Evolutionary conservation across 2,797 vertebrate genomes (phyloP).

Genomic region (Poeciliopsis turneri): DNA sequence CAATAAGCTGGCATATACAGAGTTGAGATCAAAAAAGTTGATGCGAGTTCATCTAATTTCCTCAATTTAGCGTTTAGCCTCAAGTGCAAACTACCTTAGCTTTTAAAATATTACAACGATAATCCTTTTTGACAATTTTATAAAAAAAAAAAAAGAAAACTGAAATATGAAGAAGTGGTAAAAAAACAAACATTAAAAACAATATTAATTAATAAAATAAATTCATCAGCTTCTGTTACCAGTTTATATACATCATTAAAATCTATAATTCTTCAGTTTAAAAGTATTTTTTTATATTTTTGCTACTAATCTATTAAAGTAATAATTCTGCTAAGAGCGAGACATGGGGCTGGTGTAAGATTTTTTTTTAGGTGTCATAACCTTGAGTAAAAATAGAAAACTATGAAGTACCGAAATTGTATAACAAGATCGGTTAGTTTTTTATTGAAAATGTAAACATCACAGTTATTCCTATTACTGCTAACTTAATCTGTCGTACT

Average conservation of each 20-base stretch:
- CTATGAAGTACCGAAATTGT: background rate
- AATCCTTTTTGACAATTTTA: background rate
- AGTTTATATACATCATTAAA: background rate
- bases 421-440: background rate
- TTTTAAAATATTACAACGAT: background rate
- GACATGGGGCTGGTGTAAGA: background rate
- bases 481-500: background rate
- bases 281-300: background rate
- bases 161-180: background rate
- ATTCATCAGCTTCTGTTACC: background rate
- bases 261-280: background rate
- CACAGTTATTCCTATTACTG: background rate
- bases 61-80: constrained; percentile 1
- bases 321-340: background rate
- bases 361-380: background rate
- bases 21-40: constrained; percentile 45
- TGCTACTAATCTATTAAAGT: background rate
- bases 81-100: background rate
- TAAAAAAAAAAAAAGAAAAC: background rate
- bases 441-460: background rate
- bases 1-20: constrained; percentile 32
- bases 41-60: constrained; percentile 24
- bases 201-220: background rate
- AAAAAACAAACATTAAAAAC: background rate
- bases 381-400: background rate